Conservation (phyloP, 2,113 vertebrate species). For the Piaya cayana region DNA sequence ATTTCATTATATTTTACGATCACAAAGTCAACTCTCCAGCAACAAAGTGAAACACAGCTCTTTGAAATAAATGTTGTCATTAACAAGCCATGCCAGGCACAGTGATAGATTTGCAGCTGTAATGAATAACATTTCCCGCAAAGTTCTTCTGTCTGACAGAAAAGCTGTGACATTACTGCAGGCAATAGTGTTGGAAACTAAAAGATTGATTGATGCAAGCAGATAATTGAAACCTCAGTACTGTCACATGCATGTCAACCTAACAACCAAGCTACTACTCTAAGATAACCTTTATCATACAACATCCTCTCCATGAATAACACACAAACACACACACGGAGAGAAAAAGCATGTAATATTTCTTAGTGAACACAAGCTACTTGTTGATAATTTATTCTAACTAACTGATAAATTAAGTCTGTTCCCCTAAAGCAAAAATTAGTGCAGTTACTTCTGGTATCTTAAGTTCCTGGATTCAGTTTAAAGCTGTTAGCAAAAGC, state of each 20-base stretch:
- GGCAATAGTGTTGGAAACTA: conserved; percentile 76
- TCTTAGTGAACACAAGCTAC: conserved; percentile 33
- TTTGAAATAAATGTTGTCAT: conserved; percentile 87
- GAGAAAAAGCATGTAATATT: conserved; percentile 23
- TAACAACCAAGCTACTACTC: conserved; percentile 68
- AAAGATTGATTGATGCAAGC: conserved; percentile 81
- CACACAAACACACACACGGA: neutral
- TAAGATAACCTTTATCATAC: conserved; percentile 71
- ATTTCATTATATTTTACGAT: conserved; percentile 85
- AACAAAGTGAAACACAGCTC: conserved; percentile 80
- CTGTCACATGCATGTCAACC: conserved; percentile 71
- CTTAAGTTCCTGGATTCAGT: neutral
- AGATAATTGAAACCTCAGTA: conserved; percentile 82
- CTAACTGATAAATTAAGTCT: conserved; percentile 9
- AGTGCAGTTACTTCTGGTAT: neutral
- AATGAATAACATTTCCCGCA: conserved; percentile 84
- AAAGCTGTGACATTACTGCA: conserved; percentile 83
- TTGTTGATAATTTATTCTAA: conserved; percentile 23
- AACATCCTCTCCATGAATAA: conserved; percentile 49
- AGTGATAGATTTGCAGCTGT: conserved; percentile 85
- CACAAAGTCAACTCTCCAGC: conserved; percentile 81
- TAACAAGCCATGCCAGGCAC: conserved; percentile 80
- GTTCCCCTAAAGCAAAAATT: neutral
- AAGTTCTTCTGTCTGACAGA: conserved; percentile 83
- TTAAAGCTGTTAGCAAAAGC: neutral